phyloP scores from a whole-genome alignment of 2,888 invertebrate genomes.

The Pycnomerus fuliginosus region DNA sequence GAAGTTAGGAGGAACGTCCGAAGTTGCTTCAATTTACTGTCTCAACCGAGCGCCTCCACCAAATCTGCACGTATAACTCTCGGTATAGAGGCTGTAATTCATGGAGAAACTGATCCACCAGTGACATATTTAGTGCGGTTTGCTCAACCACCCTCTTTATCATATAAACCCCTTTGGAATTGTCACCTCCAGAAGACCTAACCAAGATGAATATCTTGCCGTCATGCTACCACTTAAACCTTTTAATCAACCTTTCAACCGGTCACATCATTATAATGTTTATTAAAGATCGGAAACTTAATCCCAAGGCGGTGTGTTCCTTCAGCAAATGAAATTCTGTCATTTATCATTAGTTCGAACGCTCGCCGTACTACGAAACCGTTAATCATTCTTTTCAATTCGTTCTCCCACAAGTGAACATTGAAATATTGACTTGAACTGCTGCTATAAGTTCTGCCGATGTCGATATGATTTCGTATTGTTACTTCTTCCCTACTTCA shows the following conservation, averaged over 20 bases:
- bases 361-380: slow-evolving; percentile 16
- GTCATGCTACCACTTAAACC: no score
- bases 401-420: slow-evolving; percentile 23
- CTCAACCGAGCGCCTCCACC: slow-evolving; percentile 4
- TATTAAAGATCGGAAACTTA: slow-evolving; percentile 15
- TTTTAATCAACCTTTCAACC: slow-evolving; percentile 11
- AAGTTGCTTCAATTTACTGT: no score
- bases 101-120: neutral
- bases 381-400: slow-evolving; percentile 27
- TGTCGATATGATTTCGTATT: slow-evolving; percentile 23
- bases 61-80: no score
- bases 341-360: slow-evolving; percentile 22
- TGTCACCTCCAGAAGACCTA: slow-evolving; percentile 6
- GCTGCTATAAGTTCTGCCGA: slow-evolving; percentile 15
- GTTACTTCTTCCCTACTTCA: slow-evolving; percentile 14
- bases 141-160: no score
- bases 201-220: no score
- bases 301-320: slow-evolving; percentile 2
- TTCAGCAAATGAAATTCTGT: slow-evolving; percentile 19
- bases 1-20: no score
- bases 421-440: slow-evolving; percentile 26
- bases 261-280: slow-evolving; percentile 12
- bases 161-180: no score
- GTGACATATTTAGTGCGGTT: no score
- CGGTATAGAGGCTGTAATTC: neutral